Base-by-base conservation (phyloP, 2,888 invertebrate genomes). In the Mycogona germanica region DNA sequence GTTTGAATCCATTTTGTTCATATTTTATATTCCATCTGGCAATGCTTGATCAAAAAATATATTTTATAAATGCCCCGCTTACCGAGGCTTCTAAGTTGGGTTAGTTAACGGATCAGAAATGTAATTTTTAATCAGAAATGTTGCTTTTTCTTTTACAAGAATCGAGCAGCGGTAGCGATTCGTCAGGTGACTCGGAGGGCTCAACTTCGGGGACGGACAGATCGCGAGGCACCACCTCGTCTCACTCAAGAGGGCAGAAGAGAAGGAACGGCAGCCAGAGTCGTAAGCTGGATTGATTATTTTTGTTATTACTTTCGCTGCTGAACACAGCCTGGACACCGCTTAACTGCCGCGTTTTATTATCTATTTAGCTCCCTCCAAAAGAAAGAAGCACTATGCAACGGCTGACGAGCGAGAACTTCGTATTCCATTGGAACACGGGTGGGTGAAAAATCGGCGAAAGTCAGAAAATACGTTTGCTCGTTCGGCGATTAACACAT, bases 391-490 rank as follows among this genome's bases (percentile, higher is more conserved):
- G 55, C 71, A 73, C 57, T 70, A 74, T 57, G 72, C 75, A 58
- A 59, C 64, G 4, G 37, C 53, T 6, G 77, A 78, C 64, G 78
- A 78, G 65, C 71, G 75, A 25, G 77, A 80, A 60, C 67, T 84
- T 50, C 71, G 78, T 45, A 73, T 80, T 53, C 83, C 84, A 0
- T 65, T 84, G 25, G 79, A 78, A 50, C 73, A 77, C 72, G 92
- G 91, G 56, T 64, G 55, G 26, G 45, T n/a, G n/a, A n/a, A n/a
- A n/a, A n/a, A n/a, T n/a, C n/a, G n/a, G n/a, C n/a, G n/a, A n/a
- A n/a, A n/a, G n/a, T 37, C 32, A 21, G 23, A n/a, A 25, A 26
- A 23, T 45, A 21, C 45, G 19, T 44, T 17, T 5, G 3, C 21
- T 7, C 21, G 19, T 17, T 17, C n/a, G n/a, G 17, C 14, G 14